Conservation (phyloP, 1,140 invertebrate species). For the Temnothorax curvispinosus region DNA sequence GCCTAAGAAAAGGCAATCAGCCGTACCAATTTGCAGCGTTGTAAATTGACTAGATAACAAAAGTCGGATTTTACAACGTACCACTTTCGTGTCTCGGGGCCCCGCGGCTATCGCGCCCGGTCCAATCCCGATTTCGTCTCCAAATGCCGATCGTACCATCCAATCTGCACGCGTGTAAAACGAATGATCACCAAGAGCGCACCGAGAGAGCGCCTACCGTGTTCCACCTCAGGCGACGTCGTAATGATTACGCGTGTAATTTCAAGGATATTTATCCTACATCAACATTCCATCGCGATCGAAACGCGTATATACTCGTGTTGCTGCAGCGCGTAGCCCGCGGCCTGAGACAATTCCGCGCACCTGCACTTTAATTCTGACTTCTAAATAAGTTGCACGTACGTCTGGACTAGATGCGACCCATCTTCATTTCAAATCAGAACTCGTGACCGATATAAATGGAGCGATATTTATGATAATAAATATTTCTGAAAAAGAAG, state of each 20-base stretch:
- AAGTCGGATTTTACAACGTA: slow-evolving; percentile 27
- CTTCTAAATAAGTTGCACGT: slow-evolving; percentile 44
- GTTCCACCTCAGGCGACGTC: slow-evolving; percentile 53
- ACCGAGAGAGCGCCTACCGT: slow-evolving; percentile 48
- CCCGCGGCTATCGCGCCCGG: slow-evolving; percentile 31
- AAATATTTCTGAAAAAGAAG: background rate
- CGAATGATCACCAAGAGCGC: slow-evolving; percentile 48
- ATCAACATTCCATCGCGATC: slow-evolving; percentile 60
- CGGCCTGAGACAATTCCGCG: slow-evolving; percentile 47
- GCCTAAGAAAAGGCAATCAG: background rate
- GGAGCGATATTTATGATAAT: background rate
- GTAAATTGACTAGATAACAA: slow-evolving; percentile 44
- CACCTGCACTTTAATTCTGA: slow-evolving; percentile 58
- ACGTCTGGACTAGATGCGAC: slow-evolving; percentile 9
- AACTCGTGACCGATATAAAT: background rate
- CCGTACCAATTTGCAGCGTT: slow-evolving; percentile 1
- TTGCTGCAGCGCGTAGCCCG: slow-evolving; percentile 44
- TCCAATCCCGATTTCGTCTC: slow-evolving; percentile 57
- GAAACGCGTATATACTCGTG: slow-evolving; percentile 23
- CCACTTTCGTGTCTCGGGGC: slow-evolving; percentile 47
- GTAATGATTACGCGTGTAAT: slow-evolving; percentile 62
- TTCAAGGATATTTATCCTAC: slow-evolving; percentile 63
- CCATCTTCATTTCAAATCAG: slow-evolving; percentile 25
- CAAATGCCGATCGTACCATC: slow-evolving; percentile 55
- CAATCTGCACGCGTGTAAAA: slow-evolving; percentile 55